A percentile compares a stretch with the other conserved stretches of the same genome.
Conservation (phyloP, 1,140 invertebrate genomes). For the Drosophila virilis region DNA sequence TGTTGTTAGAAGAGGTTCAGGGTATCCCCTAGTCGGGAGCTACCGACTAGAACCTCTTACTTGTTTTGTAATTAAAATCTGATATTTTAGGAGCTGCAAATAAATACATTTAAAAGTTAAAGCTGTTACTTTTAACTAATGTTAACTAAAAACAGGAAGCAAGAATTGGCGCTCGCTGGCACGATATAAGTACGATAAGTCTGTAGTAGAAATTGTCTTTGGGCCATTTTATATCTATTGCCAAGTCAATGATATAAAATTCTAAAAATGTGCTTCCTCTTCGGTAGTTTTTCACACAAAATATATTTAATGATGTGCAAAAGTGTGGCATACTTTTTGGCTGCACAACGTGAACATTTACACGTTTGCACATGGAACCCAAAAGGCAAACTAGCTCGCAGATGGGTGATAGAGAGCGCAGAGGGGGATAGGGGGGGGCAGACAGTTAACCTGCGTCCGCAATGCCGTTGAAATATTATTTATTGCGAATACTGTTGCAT, state of each 20-base stretch:
- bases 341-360: conserved; percentile 41
- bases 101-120: not conserved
- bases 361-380: conserved; percentile 42
- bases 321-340: conserved; percentile 56
- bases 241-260: not conserved
- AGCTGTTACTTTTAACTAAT: no score
- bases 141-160: no score
- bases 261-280: conserved; percentile 17
- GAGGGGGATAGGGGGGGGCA: not conserved
- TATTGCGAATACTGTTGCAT: conserved; percentile 64
- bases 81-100: no score
- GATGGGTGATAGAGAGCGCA: not conserved
- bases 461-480: conserved; percentile 66
- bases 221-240: not conserved
- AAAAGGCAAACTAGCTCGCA: not conserved
- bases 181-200: not conserved
- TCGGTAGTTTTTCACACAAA: conserved; percentile 13
- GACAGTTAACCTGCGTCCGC: conserved; percentile 53
- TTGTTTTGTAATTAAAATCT: no score
- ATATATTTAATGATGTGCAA: conserved; percentile 60
- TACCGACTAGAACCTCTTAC: no score
- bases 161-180: no score
- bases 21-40: no score
- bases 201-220: not conserved
- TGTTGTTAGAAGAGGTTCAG: no score